A percentile compares a stretch with the other conserved stretches of the same genome.
phyloP scores from a whole-genome alignment of 2,113 vertebrate species.

The Semnornis frantzii region DNA sequence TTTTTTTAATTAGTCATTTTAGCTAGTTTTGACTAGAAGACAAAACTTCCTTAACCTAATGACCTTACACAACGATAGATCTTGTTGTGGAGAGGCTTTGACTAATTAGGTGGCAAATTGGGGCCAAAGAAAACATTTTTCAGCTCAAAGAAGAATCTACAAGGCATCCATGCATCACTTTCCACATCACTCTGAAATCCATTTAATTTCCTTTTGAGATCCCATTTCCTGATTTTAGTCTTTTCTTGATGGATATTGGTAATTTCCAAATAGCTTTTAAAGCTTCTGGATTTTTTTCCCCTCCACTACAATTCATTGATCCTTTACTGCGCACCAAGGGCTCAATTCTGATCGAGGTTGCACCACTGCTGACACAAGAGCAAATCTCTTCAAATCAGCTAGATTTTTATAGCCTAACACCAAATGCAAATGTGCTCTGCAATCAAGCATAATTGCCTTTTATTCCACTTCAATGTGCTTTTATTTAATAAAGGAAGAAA shows the following conservation, averaged over 20 bases:
- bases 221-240: neutral
- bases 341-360: neutral
- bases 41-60: neutral
- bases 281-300: neutral
- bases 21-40: neutral
- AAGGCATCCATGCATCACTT: neutral
- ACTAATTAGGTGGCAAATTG: neutral
- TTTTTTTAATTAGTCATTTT: neutral
- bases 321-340: neutral
- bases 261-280: slow-evolving; percentile 19
- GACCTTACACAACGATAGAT: neutral
- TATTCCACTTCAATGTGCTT: slow-evolving; percentile 14
- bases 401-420: neutral
- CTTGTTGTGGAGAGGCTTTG: neutral
- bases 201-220: slow-evolving; percentile 39
- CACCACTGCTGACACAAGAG: neutral
- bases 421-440: neutral
- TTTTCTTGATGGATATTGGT: slow-evolving; percentile 24
- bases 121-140: neutral
- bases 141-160: neutral
- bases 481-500: neutral
- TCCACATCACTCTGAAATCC: neutral
- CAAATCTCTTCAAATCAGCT: neutral
- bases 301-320: neutral
- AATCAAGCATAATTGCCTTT: neutral